phyloP scores from a whole-genome alignment of 2,113 vertebrate genomes.

The Synchiropus splendidus region DNA sequence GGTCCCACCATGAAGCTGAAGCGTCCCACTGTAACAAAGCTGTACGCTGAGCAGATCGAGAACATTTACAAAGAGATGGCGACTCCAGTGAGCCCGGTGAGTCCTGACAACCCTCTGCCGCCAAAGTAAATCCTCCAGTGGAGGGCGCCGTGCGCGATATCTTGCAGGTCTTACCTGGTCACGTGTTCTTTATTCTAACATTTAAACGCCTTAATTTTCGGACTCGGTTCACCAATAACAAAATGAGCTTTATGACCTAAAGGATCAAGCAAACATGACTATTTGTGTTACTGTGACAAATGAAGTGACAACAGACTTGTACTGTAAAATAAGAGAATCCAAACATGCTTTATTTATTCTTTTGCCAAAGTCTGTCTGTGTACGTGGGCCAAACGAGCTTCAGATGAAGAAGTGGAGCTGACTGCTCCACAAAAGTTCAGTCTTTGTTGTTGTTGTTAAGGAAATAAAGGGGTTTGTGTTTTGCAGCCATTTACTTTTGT shows the following conservation, averaged over 20 bases:
- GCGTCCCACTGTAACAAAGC: slow-evolving; percentile 68
- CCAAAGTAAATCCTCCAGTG: slow-evolving; percentile 46
- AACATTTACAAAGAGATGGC: slow-evolving; percentile 69
- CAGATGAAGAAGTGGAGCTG: slow-evolving; percentile 1
- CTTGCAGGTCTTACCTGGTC: slow-evolving; percentile 5
- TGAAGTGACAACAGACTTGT: slow-evolving; percentile 31
- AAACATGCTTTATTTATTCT: slow-evolving; percentile 32
- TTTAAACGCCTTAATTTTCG: slow-evolving; percentile 12
- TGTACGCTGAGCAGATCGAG: slow-evolving; percentile 74
- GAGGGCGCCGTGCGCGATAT: background rate
- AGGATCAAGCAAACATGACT: slow-evolving; percentile 45
- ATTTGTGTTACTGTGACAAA: slow-evolving; percentile 25
- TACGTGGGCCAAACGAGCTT: slow-evolving; percentile 18
- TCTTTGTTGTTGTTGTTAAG: no score
- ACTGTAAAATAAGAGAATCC: slow-evolving; percentile 12
- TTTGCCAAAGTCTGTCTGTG: slow-evolving; percentile 17
- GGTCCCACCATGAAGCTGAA: slow-evolving; percentile 88
- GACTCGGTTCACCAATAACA: slow-evolving; percentile 37
- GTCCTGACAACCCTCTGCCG: slow-evolving; percentile 31
- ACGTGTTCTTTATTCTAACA: slow-evolving; percentile 2
- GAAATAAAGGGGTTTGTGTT: slow-evolving; percentile 13
- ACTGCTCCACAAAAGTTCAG: background rate
- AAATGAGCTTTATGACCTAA: slow-evolving; percentile 27
- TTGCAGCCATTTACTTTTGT: slow-evolving; percentile 7
- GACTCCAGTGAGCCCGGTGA: slow-evolving; percentile 30